phyloP scores from a whole-genome alignment of 1,140 invertebrate species.

The Plutomurus gul region DNA sequence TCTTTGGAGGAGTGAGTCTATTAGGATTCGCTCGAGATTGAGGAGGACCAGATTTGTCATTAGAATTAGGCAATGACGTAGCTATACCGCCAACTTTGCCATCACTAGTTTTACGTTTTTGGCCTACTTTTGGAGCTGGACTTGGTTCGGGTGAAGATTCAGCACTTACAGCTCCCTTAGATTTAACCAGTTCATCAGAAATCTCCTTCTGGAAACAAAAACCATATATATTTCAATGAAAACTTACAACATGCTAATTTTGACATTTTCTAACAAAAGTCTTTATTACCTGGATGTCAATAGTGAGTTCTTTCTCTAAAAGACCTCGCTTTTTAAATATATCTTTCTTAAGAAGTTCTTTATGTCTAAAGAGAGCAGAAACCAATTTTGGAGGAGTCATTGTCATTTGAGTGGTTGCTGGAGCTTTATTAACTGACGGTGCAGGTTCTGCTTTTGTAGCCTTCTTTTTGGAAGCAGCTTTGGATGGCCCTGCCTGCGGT shows the following conservation, averaged over 20 bases:
- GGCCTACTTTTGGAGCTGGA: neutral
- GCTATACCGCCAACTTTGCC: conserved; percentile 55
- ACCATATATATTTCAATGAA: neutral
- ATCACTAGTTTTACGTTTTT: conserved; percentile 36
- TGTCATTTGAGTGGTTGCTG: neutral
- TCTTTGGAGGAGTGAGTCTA: conserved; percentile 43
- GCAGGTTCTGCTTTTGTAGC: neutral
- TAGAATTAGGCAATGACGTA: conserved; percentile 53
- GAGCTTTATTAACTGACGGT: conserved; percentile 7
- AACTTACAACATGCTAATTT: neutral
- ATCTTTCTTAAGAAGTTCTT: conserved; percentile 90
- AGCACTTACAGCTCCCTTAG: neutral
- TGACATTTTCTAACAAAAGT: neutral
- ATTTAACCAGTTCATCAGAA: conserved; percentile 59
- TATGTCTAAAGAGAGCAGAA: conserved; percentile 72
- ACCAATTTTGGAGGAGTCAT: conserved; percentile 54
- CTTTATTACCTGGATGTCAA: conserved; percentile 76
- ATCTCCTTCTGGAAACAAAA: conserved; percentile 67
- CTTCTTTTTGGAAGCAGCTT: neutral
- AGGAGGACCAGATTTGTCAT: conserved; percentile 44
- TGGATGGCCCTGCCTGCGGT: too few species aligned
- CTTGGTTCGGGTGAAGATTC: neutral
- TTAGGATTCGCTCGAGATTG: conserved; percentile 36
- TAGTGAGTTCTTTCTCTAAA: conserved; percentile 87
- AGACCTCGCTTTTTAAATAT: conserved; percentile 87